A percentile compares a stretch with the other conserved stretches of the same genome.
Conservation (phyloP, 2,888 invertebrate species). For the Rhaphigaster nebulosa region DNA sequence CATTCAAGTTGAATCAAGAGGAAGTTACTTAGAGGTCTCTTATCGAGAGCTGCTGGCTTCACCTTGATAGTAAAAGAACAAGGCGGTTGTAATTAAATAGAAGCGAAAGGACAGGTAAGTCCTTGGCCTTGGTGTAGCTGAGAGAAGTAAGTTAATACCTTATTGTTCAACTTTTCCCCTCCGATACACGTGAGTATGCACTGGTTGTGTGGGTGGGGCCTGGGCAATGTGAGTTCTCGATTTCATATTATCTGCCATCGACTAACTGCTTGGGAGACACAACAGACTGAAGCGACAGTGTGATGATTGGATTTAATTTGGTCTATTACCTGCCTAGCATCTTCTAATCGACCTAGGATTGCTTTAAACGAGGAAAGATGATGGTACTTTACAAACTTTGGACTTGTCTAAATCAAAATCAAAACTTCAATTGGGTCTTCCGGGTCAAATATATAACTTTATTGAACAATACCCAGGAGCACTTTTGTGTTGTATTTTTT, state of each 20-base stretch:
- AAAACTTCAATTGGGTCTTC: too few relatives aligned
- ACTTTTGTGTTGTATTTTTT: too few relatives aligned
- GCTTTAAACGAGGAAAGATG: too few relatives aligned
- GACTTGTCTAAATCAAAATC: too few relatives aligned
- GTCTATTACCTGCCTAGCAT: not conserved
- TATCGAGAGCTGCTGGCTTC: not conserved
- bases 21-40: not conserved
- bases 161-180: not conserved
- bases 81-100: not conserved
- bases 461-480: too few relatives aligned
- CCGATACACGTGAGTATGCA: not conserved
- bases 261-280: not conserved
- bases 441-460: too few relatives aligned
- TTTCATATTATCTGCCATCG: not conserved
- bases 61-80: not conserved
- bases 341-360: too few relatives aligned
- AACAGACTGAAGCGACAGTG: not conserved
- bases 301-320: not conserved
- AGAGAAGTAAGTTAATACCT: not conserved
- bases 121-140: not conserved
- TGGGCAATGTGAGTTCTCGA: not conserved
- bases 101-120: not conserved
- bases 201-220: not conserved
- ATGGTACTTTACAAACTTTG: too few relatives aligned
- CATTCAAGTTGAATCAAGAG: not conserved